These are phyloP conservation scores for Platycheirus rosarum DNA, from an alignment of 2,888 invertebrate genomes.

Conservation along the genomic window DNA sequence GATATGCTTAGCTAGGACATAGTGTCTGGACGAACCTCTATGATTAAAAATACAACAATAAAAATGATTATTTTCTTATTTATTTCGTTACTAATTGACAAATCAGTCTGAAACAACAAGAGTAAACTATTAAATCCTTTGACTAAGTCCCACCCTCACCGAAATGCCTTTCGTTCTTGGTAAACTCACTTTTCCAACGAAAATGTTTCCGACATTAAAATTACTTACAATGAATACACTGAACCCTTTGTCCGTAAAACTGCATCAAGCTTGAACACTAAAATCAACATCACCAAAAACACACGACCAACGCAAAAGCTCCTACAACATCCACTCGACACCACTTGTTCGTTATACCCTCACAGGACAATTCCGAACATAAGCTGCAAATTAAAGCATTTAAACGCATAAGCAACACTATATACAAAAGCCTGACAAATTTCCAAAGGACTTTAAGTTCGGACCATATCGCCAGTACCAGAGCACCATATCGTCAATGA, in stretches of 20 bases:
- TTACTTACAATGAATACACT: slow-evolving; percentile 4
- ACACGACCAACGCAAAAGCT: slow-evolving; percentile 4
- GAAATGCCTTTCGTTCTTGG: not conserved
- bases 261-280: slow-evolving; percentile 4
- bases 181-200: slow-evolving; percentile 1
- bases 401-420: slow-evolving; percentile 40
- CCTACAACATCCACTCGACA: slow-evolving; percentile 2
- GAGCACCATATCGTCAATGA: not conserved
- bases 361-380: slow-evolving; percentile 23
- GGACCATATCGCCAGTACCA: not conserved
- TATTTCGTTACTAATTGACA: too few relatives aligned
- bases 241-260: slow-evolving; percentile 9
- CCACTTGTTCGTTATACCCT: slow-evolving; percentile 9
- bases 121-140: too few relatives aligned
- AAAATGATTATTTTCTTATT: too few relatives aligned
- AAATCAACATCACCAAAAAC: slow-evolving; percentile 15
- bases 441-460: slow-evolving; percentile 33
- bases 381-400: slow-evolving; percentile 45
- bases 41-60: too few relatives aligned
- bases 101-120: too few relatives aligned
- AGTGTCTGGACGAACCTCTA: too few relatives aligned
- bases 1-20: too few relatives aligned
- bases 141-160: not conserved
- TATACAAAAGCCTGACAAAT: slow-evolving; percentile 28
- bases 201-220: not conserved